Conservation (phyloP, 2,113 vertebrate species). For the Panurus biarmicus region DNA sequence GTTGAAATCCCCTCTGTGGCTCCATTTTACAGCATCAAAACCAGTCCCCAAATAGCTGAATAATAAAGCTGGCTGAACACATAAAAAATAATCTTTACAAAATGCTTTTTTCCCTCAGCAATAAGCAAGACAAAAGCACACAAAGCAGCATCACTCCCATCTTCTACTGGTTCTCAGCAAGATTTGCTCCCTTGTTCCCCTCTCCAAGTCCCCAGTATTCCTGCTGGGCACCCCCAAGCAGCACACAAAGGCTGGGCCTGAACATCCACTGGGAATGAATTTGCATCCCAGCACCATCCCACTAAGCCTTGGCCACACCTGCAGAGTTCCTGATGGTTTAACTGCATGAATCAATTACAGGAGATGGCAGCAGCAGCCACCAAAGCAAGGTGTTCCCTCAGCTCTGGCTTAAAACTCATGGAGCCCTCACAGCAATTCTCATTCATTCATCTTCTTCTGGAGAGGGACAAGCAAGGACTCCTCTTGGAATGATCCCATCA, state of each 20-base stretch:
- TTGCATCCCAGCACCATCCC: not conserved
- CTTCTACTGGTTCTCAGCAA: fast-evolving
- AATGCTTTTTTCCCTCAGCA: not conserved
- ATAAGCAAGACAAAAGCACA: not conserved
- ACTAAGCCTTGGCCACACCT: not conserved
- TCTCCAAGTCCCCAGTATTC: fast-evolving
- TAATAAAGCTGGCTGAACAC: not conserved
- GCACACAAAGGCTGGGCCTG: not conserved
- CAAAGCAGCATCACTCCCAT: fast-evolving
- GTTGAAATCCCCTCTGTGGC: not conserved
- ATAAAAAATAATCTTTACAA: not conserved
- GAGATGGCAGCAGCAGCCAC: not conserved
- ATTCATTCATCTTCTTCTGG: not conserved
- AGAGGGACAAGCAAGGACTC: not conserved
- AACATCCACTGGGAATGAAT: not conserved
- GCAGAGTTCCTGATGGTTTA: not conserved
- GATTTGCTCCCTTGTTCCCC: fast-evolving
- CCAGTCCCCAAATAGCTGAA: fast-evolving
- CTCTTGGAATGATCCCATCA: not conserved
- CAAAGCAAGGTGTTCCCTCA: not conserved
- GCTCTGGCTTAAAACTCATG: not conserved
- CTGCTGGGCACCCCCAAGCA: not conserved
- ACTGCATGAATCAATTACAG: not conserved
- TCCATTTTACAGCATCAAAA: not conserved
- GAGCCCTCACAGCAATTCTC: not conserved